Percentiles rank a stretch among this genome's conserved stretches.
phyloP scores from a whole-genome alignment of 2,888 invertebrate species.

The Stenchaetothrips biformis region DNA sequence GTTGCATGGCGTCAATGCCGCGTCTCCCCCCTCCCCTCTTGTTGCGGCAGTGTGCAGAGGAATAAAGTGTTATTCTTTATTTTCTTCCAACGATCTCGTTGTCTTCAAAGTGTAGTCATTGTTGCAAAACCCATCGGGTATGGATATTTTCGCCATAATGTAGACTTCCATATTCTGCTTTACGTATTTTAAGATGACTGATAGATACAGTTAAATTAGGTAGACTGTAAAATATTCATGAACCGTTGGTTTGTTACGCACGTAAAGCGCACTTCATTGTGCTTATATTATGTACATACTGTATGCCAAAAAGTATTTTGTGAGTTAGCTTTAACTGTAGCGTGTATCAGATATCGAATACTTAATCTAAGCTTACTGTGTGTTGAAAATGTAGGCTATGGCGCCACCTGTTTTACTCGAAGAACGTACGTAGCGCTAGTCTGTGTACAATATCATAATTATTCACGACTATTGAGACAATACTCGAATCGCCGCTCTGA shows the following conservation, averaged over 20 bases:
- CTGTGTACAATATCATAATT: too few relatives aligned
- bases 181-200: not conserved
- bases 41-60: not conserved
- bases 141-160: not conserved
- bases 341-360: not conserved
- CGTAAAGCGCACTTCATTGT: not conserved
- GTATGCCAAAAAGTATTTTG: not conserved
- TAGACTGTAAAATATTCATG: not conserved
- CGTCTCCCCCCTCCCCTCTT: not conserved
- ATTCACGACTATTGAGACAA: too few relatives aligned
- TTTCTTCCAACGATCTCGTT: constrained; percentile 17
- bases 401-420: too few relatives aligned
- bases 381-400: not conserved
- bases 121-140: not conserved
- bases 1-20: too few relatives aligned
- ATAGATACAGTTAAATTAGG: not conserved
- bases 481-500: too few relatives aligned
- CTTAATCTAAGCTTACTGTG: not conserved
- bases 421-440: too few relatives aligned
- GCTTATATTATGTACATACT: too few relatives aligned
- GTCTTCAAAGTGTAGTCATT: not conserved
- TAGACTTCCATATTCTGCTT: not conserved
- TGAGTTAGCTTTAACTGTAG: not conserved
- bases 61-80: not conserved
- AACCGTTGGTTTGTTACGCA: not conserved